Evolutionary conservation across 1,140 invertebrate species (phyloP), one percentile per base, ranked within the genome.

Genomic region (Stratiolaelaps scimitus): DNA sequence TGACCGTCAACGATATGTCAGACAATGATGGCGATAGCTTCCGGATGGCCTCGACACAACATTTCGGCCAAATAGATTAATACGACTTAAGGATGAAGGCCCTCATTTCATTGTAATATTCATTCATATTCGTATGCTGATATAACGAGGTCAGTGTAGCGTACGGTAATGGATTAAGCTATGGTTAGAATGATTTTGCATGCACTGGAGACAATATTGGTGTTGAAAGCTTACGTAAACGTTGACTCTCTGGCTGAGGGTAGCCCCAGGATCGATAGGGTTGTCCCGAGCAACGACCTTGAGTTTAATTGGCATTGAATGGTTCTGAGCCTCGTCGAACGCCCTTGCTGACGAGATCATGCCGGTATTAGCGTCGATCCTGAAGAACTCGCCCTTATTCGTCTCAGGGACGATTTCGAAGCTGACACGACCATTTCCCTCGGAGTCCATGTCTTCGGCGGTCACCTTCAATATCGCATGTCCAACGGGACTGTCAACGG

Each of bases 391-490:
- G 4, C 81, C 40, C 1, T 80, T 80, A n/a, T 74, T 75, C 67
- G 80, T 79, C 0, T 80, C 79, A 70, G 81, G 81, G 6, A 81
- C 74, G 68, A 87, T 79, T 26, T 79, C 81, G 71, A 87, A 92
- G 64, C 83, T 80, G 1, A 92, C 76, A 71, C 83, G 83, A 0
- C 87, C 87, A 72, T 82, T 87, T 67, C 83, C 82, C 5, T 86
- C 87, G 67, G 85, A 87, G 69, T 92, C 89, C 66, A 81, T 81
- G 73, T 92, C 89, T 68, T 83, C 81, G 2, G 89, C 88, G 77
- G 81, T 80, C 45, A 87, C 80, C 77, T 89, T 85, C 26, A 87
- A 74, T 7, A 91, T 83, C 34, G 83, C 81, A 0, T 84, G 83
- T 0, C 82, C 82, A 46, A 90, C 79, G 67, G 78, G 75, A 67